These are phyloP conservation scores for Antedon bifida DNA, from an alignment of 35 echinoderm and acorn worm species.

Conservation along the genomic window DNA sequence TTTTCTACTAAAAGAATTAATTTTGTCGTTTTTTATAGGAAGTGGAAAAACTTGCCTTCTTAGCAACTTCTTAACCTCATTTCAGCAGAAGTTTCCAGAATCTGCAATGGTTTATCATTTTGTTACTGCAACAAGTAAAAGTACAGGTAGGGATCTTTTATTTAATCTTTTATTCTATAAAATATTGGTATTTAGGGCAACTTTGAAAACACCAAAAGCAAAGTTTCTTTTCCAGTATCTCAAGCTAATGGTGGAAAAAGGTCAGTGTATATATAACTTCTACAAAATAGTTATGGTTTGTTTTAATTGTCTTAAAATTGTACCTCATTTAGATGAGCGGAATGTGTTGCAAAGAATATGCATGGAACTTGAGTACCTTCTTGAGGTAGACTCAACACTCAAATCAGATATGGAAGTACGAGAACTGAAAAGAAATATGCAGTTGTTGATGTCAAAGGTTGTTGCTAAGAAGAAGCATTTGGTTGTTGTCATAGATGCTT, in stretches of 20 bases:
- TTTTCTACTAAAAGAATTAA: too few species aligned
- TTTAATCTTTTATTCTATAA: not conserved
- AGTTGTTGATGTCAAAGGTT: constrained; percentile 15
- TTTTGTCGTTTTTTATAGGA: constrained; percentile 10
- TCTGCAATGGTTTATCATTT: constrained; percentile 28
- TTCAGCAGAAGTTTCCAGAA: constrained; percentile 5
- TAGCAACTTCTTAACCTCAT: constrained; percentile 28
- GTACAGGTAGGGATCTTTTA: constrained; percentile 23
- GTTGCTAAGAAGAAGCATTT: constrained; percentile 1
- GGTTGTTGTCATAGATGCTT: constrained; percentile 42
- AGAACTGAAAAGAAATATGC: constrained; percentile 19
- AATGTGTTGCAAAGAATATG: constrained; percentile 23
- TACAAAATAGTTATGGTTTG: too few species aligned
- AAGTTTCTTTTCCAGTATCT: too few species aligned
- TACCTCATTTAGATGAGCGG: constrained; percentile 18
- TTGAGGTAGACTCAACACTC: not conserved
- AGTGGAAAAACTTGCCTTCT: constrained; percentile 51
- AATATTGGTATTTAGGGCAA: too few species aligned
- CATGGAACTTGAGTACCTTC: constrained; percentile 26
- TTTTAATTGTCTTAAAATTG: too few species aligned
- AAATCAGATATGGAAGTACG: constrained; percentile 4
- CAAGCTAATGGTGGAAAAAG: too few species aligned
- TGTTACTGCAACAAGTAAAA: constrained; percentile 39
- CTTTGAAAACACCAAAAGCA: too few species aligned
- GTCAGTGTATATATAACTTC: too few species aligned